Evolutionary conservation across 2,797 vertebrate species (phyloP), one percentile per base, ranked within the genome.

Genomic region (Lycodopsis pacificus): DNA sequence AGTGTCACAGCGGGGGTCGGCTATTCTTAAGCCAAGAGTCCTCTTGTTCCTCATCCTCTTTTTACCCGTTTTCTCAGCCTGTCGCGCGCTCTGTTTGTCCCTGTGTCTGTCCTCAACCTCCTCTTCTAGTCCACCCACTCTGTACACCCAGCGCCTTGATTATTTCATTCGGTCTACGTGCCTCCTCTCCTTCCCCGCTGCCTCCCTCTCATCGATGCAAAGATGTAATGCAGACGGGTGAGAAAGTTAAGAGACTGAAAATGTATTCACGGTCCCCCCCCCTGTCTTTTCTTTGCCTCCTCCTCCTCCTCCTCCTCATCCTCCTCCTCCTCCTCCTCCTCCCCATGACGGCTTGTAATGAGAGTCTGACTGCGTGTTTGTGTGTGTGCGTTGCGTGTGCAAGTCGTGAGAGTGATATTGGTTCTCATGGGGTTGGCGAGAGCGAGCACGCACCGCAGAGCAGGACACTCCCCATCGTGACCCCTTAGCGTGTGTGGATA

Each of bases 211-310:
- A 74, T 68, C 9, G 10, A 66, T 64, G 79, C 36, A 49, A 81
- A 81, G 74, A 71, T 84, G 82, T 89, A 90, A 92, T 87, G 79
- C 75, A 73, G 71, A 81, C 77, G 88, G 88, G 91, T 91, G 86
- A 90, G 72, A 83, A 85, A 88, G 86, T 89, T 87, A 88, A 91
- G 88, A 91, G 92, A 87, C 83, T 84, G 80, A 74, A 67, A 90
- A 87, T 88, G 84, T 88, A 83, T 93, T 92, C 85, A 89, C 79
- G 57, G 79, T 78, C 59, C 59, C 54, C 57, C 53, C 62, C 71
- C 68, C 25, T n/a, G 66, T 81, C 74, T 67, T 76, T 56, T 56
- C 25, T 67, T 49, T 56, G 19, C 71, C 68, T 27, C 79, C 81
- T 66, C 72, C 71, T 89, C 77, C 40, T 79, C 7, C 40, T 88